Evolutionary conservation across 2,113 vertebrate species (phyloP), one percentile per base, ranked within the genome.

Genomic region (Tenebrosternarchus preto): DNA sequence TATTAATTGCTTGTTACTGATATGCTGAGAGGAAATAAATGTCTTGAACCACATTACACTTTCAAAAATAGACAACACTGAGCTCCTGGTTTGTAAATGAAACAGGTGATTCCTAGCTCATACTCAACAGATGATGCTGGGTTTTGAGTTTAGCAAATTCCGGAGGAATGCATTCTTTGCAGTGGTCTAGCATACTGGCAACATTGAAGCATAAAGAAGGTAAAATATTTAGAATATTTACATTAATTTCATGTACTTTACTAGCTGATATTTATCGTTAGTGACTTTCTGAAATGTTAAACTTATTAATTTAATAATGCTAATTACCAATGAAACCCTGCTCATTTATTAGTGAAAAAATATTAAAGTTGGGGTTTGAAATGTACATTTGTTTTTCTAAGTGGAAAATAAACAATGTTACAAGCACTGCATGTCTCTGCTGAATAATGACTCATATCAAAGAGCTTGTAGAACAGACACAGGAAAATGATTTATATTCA

Each of bases 391-490:
- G 12, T 50, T 15, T 9, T 50, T 50, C 15, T 50, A 2, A 50
- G 43, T 12, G 15, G 11, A 43, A 43, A 50, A 50, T 15, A 50
- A 50, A 50, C 12, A 15, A 15, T 39, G 64, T 39, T 68, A 3
- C 11, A 68, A 39, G 20, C n/a, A 68, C 19, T 68, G 33, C n/a
- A 12, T 33, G 17, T 3, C 27, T 19, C 5, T 66, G 29, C 20
- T 33, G 29, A 31, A 66, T 66, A 33, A 66, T 66, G 63, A 33
- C 29, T 9, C 33, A 1, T 68, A 39, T 68, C 33, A n/a, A 68
- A 39, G 64, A 88, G 87, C 87, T 90, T 91, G 90, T 89, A 91
- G 43, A 90, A 91, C 90, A 82, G 83, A 68, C 33, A 68, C 64
- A n/a, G 64, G 39, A 68, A 68, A 68, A 68, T 68, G 12, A 50